Conservation (phyloP, 1,140 invertebrate genomes). For the Apocrypta bakeri region DNA sequence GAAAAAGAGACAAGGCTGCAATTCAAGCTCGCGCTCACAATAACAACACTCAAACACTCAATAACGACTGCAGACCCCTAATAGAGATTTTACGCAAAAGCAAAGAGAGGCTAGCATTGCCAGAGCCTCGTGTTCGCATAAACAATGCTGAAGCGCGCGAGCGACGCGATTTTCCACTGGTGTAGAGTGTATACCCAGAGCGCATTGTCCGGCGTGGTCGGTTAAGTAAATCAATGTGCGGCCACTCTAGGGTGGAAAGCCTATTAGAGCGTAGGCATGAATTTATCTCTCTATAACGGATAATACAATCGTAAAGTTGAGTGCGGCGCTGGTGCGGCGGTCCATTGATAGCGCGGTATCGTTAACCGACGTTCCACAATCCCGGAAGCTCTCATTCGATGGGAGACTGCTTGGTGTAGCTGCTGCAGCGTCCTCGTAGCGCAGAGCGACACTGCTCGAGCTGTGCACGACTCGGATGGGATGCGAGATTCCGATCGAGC, state of each 20-base stretch:
- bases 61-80: background rate
- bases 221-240: slow-evolving; percentile 44
- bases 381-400: slow-evolving; percentile 55
- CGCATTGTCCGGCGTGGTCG: slow-evolving; percentile 31
- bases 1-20: background rate
- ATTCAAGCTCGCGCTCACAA: background rate
- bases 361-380: slow-evolving; percentile 62
- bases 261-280: slow-evolving; percentile 65
- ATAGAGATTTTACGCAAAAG: slow-evolving; percentile 35
- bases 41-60: background rate
- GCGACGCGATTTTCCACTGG: background rate
- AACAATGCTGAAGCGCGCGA: background rate
- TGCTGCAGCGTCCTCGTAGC: background rate
- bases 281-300: slow-evolving; percentile 68
- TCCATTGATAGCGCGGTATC: slow-evolving; percentile 62
- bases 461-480: slow-evolving; percentile 7
- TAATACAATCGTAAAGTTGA: slow-evolving; percentile 68
- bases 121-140: background rate
- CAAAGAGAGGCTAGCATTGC: background rate
- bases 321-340: slow-evolving; percentile 50
- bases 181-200: background rate
- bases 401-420: too few relatives aligned
- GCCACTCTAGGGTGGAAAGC: slow-evolving; percentile 59
- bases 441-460: slow-evolving; percentile 1
- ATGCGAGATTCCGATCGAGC: background rate